Evolutionary conservation across 2,113 vertebrate genomes (phyloP).

Genomic region (Phylloscopus trochilus): DNA sequence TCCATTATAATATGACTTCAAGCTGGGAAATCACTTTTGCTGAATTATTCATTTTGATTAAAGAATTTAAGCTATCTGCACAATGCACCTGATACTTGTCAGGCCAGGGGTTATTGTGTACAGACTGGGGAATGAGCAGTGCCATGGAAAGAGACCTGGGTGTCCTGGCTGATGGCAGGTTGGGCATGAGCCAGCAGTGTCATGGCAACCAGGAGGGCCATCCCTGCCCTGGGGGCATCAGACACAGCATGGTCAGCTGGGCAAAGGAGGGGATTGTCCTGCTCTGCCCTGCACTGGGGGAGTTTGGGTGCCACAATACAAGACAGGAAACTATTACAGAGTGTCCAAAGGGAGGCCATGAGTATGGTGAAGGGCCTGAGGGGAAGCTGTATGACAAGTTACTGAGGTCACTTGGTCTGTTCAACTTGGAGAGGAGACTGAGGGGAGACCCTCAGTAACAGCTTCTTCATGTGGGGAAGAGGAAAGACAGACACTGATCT

Average conservation of each 20-base stretch:
- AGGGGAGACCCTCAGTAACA: not conserved
- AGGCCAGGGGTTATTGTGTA: not conserved
- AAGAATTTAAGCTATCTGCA: not conserved
- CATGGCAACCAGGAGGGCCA: not conserved
- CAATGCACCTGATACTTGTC: not conserved
- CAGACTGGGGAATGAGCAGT: not conserved
- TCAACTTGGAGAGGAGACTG: not conserved
- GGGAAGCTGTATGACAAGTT: accelerated
- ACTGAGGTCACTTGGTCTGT: not conserved
- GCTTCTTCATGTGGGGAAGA: accelerated
- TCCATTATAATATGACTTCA: not conserved
- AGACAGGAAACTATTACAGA: not conserved
- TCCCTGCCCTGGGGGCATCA: not conserved
- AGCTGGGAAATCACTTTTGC: not conserved
- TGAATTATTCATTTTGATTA: not conserved
- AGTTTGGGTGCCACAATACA: accelerated
- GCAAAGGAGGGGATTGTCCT: not conserved
- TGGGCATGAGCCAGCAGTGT: not conserved
- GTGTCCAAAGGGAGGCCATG: accelerated
- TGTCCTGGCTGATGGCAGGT: accelerated
- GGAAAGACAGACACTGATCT: accelerated
- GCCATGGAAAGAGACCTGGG: accelerated
- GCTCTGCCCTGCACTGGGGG: not conserved
- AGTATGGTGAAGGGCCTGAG: not conserved
- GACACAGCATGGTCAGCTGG: accelerated